Percentiles rank a stretch among this genome's conserved stretches.
Evolutionary conservation across 2,113 vertebrate genomes (phyloP).

Genomic region (Oreocharis arfaki): DNA sequence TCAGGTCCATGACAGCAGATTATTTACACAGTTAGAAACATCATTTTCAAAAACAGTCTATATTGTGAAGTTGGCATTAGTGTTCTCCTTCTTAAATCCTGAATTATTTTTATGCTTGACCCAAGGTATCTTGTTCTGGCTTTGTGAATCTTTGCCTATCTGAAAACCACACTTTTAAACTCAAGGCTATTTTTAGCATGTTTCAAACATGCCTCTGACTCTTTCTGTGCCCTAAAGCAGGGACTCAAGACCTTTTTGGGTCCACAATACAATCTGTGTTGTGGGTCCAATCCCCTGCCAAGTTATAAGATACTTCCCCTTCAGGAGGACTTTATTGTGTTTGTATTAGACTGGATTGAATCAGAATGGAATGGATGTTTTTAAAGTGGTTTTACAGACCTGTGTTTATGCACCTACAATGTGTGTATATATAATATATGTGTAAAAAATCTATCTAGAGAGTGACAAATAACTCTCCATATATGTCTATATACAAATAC

Average conservation of each 20-base stretch:
- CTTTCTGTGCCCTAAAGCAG: not conserved
- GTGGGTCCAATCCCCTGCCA: not conserved
- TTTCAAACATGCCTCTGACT: not conserved
- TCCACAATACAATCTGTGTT: not conserved
- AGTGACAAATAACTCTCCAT: not conserved
- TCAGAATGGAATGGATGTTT: not conserved
- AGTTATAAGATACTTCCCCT: not conserved
- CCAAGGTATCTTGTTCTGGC: not conserved
- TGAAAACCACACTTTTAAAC: not conserved
- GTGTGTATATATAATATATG: not conserved
- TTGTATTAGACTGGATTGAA: not conserved
- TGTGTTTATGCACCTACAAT: fast-evolving
- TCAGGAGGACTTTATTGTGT: fast-evolving
- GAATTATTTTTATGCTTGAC: not conserved
- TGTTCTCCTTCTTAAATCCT: not conserved
- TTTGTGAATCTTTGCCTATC: not conserved
- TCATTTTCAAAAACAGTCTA: not conserved
- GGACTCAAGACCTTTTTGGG: not conserved
- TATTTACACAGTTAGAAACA: not conserved
- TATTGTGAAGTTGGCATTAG: not conserved
- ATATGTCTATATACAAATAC: not conserved
- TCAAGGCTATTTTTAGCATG: not conserved
- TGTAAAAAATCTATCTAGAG: not conserved
- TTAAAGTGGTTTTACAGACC: not conserved
- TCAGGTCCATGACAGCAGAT: not conserved